Conservation (phyloP, 2,888 invertebrate species). For the Amorpha juglandis region DNA sequence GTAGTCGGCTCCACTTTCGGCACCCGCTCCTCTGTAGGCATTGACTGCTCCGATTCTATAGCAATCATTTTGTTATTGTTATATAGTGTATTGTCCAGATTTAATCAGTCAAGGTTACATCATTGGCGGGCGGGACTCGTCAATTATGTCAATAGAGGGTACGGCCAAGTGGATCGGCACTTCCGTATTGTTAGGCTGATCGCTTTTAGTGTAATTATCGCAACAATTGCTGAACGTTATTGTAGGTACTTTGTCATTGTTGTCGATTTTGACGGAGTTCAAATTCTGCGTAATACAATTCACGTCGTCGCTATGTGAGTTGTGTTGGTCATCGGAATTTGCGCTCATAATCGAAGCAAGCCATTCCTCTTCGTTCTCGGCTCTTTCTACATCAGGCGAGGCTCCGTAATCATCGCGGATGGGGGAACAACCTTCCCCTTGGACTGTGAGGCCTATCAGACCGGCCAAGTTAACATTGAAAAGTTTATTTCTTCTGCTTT, state of each 20-base stretch:
- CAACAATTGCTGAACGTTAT: slow-evolving; percentile 82
- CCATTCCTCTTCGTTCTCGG: slow-evolving; percentile 79
- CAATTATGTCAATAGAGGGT: slow-evolving; percentile 71
- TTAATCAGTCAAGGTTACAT: slow-evolving; percentile 60
- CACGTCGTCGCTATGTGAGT: slow-evolving; percentile 56
- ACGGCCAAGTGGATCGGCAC: slow-evolving; percentile 73
- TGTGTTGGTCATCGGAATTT: slow-evolving; percentile 63
- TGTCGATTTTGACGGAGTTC: slow-evolving; percentile 65
- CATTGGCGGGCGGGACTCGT: slow-evolving; percentile 79
- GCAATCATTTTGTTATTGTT: slow-evolving; percentile 68
- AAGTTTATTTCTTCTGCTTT: slow-evolving; percentile 53
- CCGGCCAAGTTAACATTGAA: slow-evolving; percentile 78
- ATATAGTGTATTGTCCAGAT: neutral
- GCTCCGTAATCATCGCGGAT: slow-evolving; percentile 59
- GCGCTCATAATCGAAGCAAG: slow-evolving; percentile 75
- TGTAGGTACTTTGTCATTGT: slow-evolving; percentile 71
- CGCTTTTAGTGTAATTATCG: slow-evolving; percentile 61
- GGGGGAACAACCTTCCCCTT: slow-evolving; percentile 68
- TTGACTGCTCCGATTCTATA: slow-evolving; percentile 72
- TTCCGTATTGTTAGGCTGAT: slow-evolving; percentile 63
- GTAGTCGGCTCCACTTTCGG: slow-evolving; percentile 67
- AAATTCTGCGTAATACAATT: slow-evolving; percentile 68
- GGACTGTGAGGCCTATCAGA: slow-evolving; percentile 67
- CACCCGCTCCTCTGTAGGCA: slow-evolving; percentile 66
- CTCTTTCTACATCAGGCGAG: slow-evolving; percentile 62